Base-by-base conservation (phyloP, 2,113 vertebrate species). In the Salvelinus fontinalis region DNA sequence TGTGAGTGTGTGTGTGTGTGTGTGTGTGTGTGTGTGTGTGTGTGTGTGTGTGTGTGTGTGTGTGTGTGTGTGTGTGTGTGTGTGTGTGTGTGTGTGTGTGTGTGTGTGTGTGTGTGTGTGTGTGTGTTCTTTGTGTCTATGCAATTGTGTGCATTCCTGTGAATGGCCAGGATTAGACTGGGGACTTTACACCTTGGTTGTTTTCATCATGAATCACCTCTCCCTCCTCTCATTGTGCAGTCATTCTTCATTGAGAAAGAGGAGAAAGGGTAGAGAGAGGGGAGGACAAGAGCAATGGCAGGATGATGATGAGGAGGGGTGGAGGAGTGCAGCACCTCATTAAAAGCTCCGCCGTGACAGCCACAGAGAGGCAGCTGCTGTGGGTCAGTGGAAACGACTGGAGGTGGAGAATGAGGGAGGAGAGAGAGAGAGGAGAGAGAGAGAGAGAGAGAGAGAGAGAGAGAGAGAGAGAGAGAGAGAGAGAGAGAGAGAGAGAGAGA, bases 271-370 rank as follows among this genome's bases (percentile, higher is more conserved):
- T 34, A 7, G 24, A 66, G 27, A 68, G 39, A 75, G 64, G 31
- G 9, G 48, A 51, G 51, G 77, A 62, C 59, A 8, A 70, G 34
- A 59, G 60, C 71, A 71, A 29, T 67, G 34, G 51, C 59, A 80
- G 79, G 39, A 69, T 51, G 67, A 14, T 44, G 74, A 79, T 31
- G 44, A 73, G 74, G 64, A 48, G 64, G 27, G 78, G 73, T 79
- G 60, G 51, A 78, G 70, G 83, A 82, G 72, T 62, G 71, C 78
- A 81, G 81, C 73, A 85, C 86, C 90, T 92, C 89, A 86, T 92
- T 91, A 91, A 90, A 88, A 89, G 77, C 73, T 57, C 62, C 79
- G 48, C 78, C 71, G 79, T 74, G 26, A 86, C 85, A 44, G 9
- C 9, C 39, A 44, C 39, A 48, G 57, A 74, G 68, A 83, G 67